Evolutionary conservation across 2,113 vertebrate genomes (phyloP).

Genomic region (Lutjanus erythropterus): DNA sequence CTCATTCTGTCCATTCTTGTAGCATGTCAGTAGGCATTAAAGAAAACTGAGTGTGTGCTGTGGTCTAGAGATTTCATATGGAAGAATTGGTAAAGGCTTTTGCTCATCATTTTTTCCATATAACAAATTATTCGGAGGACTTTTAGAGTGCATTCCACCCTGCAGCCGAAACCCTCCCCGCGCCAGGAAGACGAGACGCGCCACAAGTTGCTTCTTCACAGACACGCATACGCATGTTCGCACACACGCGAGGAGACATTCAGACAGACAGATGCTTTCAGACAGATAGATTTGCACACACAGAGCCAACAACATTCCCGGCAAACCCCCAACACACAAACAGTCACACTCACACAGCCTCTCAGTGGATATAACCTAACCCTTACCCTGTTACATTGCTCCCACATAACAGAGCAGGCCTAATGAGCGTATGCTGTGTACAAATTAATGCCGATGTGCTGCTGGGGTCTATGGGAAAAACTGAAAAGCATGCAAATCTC

Average conservation of each 20-base stretch:
- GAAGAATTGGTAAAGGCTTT: slow-evolving; percentile 39
- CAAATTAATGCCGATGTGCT: slow-evolving; percentile 53
- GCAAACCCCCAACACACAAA: slow-evolving; percentile 53
- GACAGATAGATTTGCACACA: slow-evolving; percentile 64
- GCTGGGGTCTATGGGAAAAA: slow-evolving; percentile 33
- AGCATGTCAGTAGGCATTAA: slow-evolving; percentile 18
- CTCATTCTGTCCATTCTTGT: neutral
- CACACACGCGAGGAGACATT: slow-evolving; percentile 31
- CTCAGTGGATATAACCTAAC: slow-evolving; percentile 62
- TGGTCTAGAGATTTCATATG: slow-evolving; percentile 21
- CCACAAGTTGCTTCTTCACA: slow-evolving; percentile 45
- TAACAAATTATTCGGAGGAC: slow-evolving; percentile 63
- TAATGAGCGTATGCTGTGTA: slow-evolving; percentile 51
- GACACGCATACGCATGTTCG: slow-evolving; percentile 2
- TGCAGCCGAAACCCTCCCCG: slow-evolving; percentile 36
- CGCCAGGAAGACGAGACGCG: slow-evolving; percentile 54
- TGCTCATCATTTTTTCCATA: slow-evolving; percentile 57
- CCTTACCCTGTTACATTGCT: slow-evolving; percentile 53
- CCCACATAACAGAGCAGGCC: slow-evolving; percentile 40
- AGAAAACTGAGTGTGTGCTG: slow-evolving; percentile 1
- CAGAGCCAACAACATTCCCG: slow-evolving; percentile 66
- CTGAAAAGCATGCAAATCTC: slow-evolving; percentile 34
- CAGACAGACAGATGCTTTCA: slow-evolving; percentile 68
- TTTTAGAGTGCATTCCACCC: slow-evolving; percentile 52
- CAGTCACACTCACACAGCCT: slow-evolving; percentile 57